A percentile compares a stretch with the other conserved stretches of the same genome.
Evolutionary conservation across 2,888 invertebrate species (phyloP).

Genomic region (Chesias legatella): DNA sequence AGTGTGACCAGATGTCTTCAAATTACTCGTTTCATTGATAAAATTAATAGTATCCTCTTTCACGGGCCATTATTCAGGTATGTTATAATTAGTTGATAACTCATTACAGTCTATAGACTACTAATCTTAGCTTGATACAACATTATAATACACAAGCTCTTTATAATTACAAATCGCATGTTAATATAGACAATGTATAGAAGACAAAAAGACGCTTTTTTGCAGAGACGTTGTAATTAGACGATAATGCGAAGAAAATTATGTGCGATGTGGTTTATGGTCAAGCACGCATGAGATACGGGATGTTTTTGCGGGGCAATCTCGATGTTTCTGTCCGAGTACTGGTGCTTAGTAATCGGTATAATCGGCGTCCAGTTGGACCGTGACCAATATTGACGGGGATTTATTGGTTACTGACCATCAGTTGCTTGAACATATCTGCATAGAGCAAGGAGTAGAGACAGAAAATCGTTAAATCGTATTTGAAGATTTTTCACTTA

Average conservation of each 20-base stretch:
- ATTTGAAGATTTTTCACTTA: too few species aligned
- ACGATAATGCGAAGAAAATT: constrained; percentile 58
- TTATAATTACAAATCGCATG: too few species aligned
- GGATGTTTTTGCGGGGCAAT: constrained; percentile 49
- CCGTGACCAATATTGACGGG: constrained; percentile 39
- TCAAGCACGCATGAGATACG: constrained; percentile 47
- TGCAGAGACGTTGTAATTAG: constrained; percentile 48
- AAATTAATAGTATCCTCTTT: constrained; percentile 7
- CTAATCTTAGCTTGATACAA: too few species aligned
- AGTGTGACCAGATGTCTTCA: not conserved
- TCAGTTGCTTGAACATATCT: not conserved
- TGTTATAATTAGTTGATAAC: constrained; percentile 7
- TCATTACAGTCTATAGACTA: constrained; percentile 1
- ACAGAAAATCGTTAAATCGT: too few species aligned
- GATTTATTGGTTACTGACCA: constrained; percentile 42
- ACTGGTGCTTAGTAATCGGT: constrained; percentile 61
- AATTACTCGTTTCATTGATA: not conserved
- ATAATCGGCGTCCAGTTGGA: constrained; percentile 51
- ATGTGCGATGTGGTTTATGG: constrained; percentile 39
- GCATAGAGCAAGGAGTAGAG: too few species aligned
- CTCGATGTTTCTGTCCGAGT: constrained; percentile 57
- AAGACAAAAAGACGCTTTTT: constrained; percentile 19
- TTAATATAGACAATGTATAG: constrained; percentile 17
- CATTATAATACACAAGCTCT: too few species aligned
- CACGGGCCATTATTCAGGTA: constrained; percentile 18